Conservation (phyloP, 1,140 invertebrate species). For the Plectrocnemia conspersa region DNA sequence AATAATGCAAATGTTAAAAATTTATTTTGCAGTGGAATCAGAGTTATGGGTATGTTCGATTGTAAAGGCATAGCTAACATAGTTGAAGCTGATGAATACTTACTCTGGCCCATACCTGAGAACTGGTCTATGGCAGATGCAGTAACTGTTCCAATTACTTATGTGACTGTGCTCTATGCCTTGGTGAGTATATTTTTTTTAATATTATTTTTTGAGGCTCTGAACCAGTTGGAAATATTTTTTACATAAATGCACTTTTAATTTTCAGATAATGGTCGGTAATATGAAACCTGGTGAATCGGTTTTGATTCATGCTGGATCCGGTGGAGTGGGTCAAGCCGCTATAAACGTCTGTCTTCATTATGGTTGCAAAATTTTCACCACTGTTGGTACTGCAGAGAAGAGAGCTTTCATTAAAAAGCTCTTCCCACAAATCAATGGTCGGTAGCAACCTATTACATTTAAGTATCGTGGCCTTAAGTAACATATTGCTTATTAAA, state of each 20-base stretch:
- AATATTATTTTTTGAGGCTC: slow-evolving; percentile 2
- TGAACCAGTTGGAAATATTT: neutral
- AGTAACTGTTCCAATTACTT: slow-evolving; percentile 81
- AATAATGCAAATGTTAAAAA: too few species aligned
- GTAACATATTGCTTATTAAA: neutral
- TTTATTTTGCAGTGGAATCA: slow-evolving; percentile 51
- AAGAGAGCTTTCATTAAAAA: slow-evolving; percentile 74
- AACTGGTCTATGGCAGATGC: slow-evolving; percentile 82
- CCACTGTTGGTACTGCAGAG: slow-evolving; percentile 67
- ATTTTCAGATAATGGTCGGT: slow-evolving; percentile 50
- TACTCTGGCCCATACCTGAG: slow-evolving; percentile 76
- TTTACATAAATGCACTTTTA: neutral
- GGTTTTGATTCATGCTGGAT: slow-evolving; percentile 83
- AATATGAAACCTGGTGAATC: slow-evolving; percentile 63
- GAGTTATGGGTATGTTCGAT: slow-evolving; percentile 66
- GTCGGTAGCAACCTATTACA: slow-evolving; percentile 33
- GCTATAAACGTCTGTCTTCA: slow-evolving; percentile 74
- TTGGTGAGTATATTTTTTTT: slow-evolving; percentile 48
- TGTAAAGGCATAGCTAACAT: slow-evolving; percentile 58
- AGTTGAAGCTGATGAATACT: slow-evolving; percentile 53
- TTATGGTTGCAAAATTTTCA: slow-evolving; percentile 66
- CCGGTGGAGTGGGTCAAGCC: slow-evolving; percentile 83
- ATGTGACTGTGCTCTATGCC: slow-evolving; percentile 79
- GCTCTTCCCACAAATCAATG: slow-evolving; percentile 62
- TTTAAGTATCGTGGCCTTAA: neutral